Evolutionary conservation across 2,888 invertebrate genomes (phyloP), one percentile per base, ranked within the genome.

Genomic region (Exocentrus adspersus): DNA sequence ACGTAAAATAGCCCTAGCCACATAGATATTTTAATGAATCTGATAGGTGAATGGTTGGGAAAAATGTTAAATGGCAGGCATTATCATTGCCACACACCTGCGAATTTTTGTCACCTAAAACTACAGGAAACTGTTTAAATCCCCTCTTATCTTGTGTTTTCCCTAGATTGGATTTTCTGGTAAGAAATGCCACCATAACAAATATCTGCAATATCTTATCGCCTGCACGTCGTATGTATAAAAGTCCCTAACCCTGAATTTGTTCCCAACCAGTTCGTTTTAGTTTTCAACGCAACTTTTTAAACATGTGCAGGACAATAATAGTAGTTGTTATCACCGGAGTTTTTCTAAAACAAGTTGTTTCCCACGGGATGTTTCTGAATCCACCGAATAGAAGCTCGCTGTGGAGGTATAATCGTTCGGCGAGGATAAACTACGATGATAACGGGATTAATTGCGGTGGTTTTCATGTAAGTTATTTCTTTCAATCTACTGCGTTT

Each of bases 371-470:
- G 1, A 83, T 83, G 81, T 75, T 87, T 75, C 69, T 84, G 72
- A 81, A 85, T 41, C 87, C 87, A 1, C 81, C 85, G 1, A 84
- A 84, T 60, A 79, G 87, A 60, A 84, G 84, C 60, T 85, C 86
- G 28, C 80, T 86, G 28, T 87, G 86, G 85, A 80, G 86, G 60
- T 78, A 79, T 45, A 83, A 84, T 21, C 81, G 79, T 60, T 64
- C 72, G 1, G 82, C 81, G n/a, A 84, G 85, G 1, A 68, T 71
- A 3, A 85, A 87, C 77, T 86, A 83, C 71, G 76, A 85, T 45
- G 87, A 87, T 69, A 85, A 85, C 9, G 54, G 43, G 4, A 77
- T 84, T 24, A 86, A 79, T 70, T 89, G 88, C 72, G 88, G 88
- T 2, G 87, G 87, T 24, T 79, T 77, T 32, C 41, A 53, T 20